Evolutionary conservation across 2,888 invertebrate species (phyloP), one percentile per base, ranked within the genome.

Genomic region (Graphium colonna): DNA sequence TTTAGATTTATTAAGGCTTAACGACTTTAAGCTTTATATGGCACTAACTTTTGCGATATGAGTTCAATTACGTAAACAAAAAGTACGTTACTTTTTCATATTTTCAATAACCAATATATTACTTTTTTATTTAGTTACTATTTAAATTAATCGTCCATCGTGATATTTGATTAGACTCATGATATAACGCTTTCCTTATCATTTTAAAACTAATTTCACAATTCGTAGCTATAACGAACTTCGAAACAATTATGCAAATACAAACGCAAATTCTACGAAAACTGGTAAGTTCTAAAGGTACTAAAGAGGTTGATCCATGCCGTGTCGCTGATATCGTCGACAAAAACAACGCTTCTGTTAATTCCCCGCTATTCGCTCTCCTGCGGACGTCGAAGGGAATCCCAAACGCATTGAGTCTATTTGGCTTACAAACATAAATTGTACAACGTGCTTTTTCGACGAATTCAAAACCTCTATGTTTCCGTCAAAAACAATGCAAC

Each of bases 341-440:
- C 52, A 46, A 52, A 52, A 52, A 52, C 52, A 46, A 46, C 52
- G 46, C 15, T 8, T 16, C 40, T 12, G 21, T 33, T 52, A 52
- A 52, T 52, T 46, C 12, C 46, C 40, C 41, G 41, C 46, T 21
- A 13, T 31, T 17, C 4, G 12, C 38, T 52, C 41, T 3, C 45
- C 46, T 8, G 21, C 52, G 41, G 52, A 46, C 46, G n/a, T 52
- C 45, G 46, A 46, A 52, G 46, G 40, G 52, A 52, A 52, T 52
- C 46, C 31, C 46, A 9, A 46, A 44, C 43, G 51, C 50, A 43
- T 33, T 42, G 16, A 21, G 43, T 39, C 51, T 21, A 51, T 51
- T 51, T 52, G 46, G 46, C 40, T 40, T 31, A 13, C 18, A 31
- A 40, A 52, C 40, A 45, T 46, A 52, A 52, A 52, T 52, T 46